A percentile compares a stretch with the other conserved stretches of the same genome.
Evolutionary conservation across 1,140 invertebrate genomes (phyloP).

Genomic region (Alviniconcha marisindica): DNA sequence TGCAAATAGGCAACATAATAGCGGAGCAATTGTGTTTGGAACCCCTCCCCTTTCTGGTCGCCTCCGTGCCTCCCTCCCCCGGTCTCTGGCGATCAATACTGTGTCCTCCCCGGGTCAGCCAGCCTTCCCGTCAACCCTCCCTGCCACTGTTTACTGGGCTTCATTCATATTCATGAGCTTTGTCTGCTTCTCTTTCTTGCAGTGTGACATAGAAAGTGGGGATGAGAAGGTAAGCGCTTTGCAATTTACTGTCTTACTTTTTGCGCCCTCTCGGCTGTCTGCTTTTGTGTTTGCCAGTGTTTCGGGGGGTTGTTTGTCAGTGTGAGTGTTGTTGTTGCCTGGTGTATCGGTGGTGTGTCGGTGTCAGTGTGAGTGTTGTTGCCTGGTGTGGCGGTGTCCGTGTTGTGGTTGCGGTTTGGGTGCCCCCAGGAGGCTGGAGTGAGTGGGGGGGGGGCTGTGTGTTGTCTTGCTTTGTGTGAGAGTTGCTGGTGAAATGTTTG

Average conservation of each 20-base stretch:
- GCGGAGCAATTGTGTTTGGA: constrained; percentile 13
- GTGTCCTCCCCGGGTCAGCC: constrained; percentile 28
- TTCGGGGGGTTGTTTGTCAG: neutral
- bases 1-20: constrained; percentile 39
- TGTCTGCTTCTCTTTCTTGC: constrained; percentile 52
- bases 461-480: no score
- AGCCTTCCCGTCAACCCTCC: constrained; percentile 21
- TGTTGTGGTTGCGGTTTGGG: no score
- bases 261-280: neutral
- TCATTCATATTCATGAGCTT: constrained; percentile 60
- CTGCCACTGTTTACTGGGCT: constrained; percentile 25
- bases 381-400: neutral
- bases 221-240: constrained; percentile 59
- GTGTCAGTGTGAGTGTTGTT: neutral
- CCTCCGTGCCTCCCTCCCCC: neutral
- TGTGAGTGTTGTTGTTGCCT: neutral
- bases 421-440: no score
- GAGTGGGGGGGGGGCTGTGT: no score
- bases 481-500: no score
- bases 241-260: neutral
- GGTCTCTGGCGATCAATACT: constrained; percentile 40
- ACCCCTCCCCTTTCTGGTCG: neutral
- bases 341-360: neutral
- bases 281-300: neutral
- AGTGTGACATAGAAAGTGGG: constrained; percentile 63